Evolutionary conservation across 1,140 invertebrate genomes (phyloP).

Genomic region (fruit fly (Drosophila melanogaster)): Release_6_plus_ISO1_MT NC_004354.4:5781501-5782000

Average conservation of each 20-base stretch:
- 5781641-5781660: slow-evolving; percentile 83
- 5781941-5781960: slow-evolving; percentile 26
- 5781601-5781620: slow-evolving; percentile 84
- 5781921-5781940: slow-evolving; percentile 27
- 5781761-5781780: slow-evolving; percentile 51
- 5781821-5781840: slow-evolving; percentile 53
- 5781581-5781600: slow-evolving; percentile 84
- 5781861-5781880: slow-evolving; percentile 51
- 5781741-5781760: slow-evolving; percentile 41
- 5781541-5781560: slow-evolving; percentile 21
- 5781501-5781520: slow-evolving; percentile 23
- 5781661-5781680: slow-evolving; percentile 83
- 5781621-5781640: slow-evolving; percentile 79
- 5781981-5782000: slow-evolving; percentile 66
- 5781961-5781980: slow-evolving; percentile 52
- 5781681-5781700: slow-evolving; percentile 65
- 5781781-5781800: slow-evolving; percentile 53
- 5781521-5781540: slow-evolving; percentile 4
- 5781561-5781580: slow-evolving; percentile 78
- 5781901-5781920: slow-evolving; percentile 18
- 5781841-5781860: slow-evolving; percentile 3
- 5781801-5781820: neutral
- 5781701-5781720: slow-evolving; percentile 7
- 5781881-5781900: slow-evolving; percentile 30
- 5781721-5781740: neutral